These are phyloP conservation scores for Cantharis nigra DNA, from an alignment of 2,888 invertebrate genomes.

Conservation along the genomic window DNA sequence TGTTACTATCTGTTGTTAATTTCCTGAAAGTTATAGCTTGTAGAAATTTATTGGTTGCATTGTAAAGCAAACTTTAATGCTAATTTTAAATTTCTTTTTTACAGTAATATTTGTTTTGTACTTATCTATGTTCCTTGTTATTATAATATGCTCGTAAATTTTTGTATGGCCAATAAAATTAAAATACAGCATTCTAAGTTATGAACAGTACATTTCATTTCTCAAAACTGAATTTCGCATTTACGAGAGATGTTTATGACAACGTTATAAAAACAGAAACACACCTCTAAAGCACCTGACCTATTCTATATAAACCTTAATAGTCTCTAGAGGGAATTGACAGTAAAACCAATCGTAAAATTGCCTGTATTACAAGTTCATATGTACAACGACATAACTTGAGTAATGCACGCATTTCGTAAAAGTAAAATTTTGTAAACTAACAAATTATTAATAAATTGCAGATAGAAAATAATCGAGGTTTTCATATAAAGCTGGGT, in stretches of 20 bases:
- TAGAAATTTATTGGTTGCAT: conserved; percentile 17
- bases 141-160: background rate
- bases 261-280: conserved; percentile 46
- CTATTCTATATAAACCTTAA: conserved; percentile 50
- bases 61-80: conserved; percentile 12
- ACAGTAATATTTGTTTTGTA: conserved; percentile 8
- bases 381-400: conserved; percentile 15
- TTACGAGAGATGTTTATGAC: conserved; percentile 47
- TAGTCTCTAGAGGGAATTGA: conserved; percentile 50
- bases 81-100: conserved; percentile 16
- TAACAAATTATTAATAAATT: background rate
- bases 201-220: conserved; percentile 10
- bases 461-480: background rate
- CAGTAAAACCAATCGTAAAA: conserved; percentile 51
- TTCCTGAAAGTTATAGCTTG: conserved; percentile 20
- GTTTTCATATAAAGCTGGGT: background rate
- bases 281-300: conserved; percentile 44
- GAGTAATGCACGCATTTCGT: background rate
- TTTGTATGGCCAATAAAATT: conserved; percentile 8
- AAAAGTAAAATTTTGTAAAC: background rate
- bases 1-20: conserved; percentile 24
- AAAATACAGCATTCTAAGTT: conserved; percentile 7
- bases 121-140: conserved; percentile 9
- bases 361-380: conserved; percentile 43
- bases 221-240: conserved; percentile 32